Conservation (phyloP, 2,888 invertebrate genomes). For the Hyalella azteca region DNA sequence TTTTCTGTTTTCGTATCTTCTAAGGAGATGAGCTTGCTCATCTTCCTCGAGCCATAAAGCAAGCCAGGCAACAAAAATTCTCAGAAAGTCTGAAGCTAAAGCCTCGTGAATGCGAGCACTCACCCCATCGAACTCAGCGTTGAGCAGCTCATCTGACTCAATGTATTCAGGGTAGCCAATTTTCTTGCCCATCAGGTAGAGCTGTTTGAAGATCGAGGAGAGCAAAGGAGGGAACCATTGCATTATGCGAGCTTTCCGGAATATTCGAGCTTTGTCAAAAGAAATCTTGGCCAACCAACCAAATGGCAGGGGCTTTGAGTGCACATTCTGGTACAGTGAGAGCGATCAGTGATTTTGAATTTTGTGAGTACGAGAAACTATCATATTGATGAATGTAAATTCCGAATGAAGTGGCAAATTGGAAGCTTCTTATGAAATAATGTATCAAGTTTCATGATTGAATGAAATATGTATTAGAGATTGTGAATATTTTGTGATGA, state of each 20-base stretch:
- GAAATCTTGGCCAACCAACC: not conserved
- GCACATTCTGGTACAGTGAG: not conserved
- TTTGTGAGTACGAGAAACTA: too few species aligned
- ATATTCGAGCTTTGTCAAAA: not conserved
- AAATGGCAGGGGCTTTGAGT: not conserved
- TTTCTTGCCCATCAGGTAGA: constrained; percentile 65
- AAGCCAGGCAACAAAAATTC: not conserved
- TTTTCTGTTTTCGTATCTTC: too few species aligned
- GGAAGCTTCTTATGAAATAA: too few species aligned
- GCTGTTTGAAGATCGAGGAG: constrained; percentile 56
- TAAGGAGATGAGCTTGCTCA: not conserved
- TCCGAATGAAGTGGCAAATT: too few species aligned
- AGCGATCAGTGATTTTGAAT: too few species aligned
- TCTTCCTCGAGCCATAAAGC: constrained; percentile 1
- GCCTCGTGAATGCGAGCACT: constrained; percentile 54
- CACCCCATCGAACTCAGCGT: constrained; percentile 66
- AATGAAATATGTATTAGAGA: too few species aligned
- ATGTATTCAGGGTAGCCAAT: constrained; percentile 69
- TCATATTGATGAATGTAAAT: too few species aligned
- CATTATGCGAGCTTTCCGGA: not conserved
- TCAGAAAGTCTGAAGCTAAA: not conserved
- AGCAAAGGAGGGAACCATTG: not conserved
- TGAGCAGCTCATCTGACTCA: constrained; percentile 65
- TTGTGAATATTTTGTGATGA: too few species aligned
- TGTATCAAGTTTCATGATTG: too few species aligned